Evolutionary conservation across 2,113 vertebrate species (phyloP).

Genomic region (Myodes glareolus): DNA sequence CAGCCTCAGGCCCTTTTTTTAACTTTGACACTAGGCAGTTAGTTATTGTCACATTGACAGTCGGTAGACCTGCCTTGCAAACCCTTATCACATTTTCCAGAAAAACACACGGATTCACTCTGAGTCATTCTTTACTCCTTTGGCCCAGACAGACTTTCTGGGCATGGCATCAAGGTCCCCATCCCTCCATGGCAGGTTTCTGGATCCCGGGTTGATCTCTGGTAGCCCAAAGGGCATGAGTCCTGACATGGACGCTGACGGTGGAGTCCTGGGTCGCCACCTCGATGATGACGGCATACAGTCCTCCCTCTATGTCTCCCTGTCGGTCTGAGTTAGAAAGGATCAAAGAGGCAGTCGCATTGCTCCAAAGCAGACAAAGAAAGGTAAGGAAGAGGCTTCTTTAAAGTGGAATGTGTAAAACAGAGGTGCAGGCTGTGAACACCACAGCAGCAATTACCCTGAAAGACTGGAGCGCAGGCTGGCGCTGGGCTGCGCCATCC

Average conservation of each 20-base stretch:
- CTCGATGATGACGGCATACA: not conserved
- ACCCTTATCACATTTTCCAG: not conserved
- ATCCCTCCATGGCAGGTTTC: not conserved
- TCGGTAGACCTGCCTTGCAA: not conserved
- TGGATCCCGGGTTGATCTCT: no score
- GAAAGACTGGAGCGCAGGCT: not conserved
- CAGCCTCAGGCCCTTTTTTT: not conserved
- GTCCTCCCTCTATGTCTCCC: no score
- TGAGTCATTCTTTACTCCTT: not conserved
- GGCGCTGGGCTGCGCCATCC: not conserved
- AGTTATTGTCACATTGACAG: no score
- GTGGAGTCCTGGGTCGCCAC: not conserved
- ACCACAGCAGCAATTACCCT: not conserved
- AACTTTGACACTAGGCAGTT: not conserved
- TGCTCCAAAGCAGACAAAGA: constrained; percentile 54
- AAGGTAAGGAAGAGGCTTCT: constrained; percentile 18
- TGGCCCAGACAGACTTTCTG: not conserved
- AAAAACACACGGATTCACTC: not conserved
- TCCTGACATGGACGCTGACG: not conserved
- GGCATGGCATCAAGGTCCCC: not conserved
- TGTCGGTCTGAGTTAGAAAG: not conserved
- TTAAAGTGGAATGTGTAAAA: not conserved
- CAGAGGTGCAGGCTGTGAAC: not conserved
- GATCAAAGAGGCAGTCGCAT: not conserved
- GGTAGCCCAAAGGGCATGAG: not conserved